Evolutionary conservation across 2,113 vertebrate species (phyloP).

Genomic region (Bothrops jararaca): DNA sequence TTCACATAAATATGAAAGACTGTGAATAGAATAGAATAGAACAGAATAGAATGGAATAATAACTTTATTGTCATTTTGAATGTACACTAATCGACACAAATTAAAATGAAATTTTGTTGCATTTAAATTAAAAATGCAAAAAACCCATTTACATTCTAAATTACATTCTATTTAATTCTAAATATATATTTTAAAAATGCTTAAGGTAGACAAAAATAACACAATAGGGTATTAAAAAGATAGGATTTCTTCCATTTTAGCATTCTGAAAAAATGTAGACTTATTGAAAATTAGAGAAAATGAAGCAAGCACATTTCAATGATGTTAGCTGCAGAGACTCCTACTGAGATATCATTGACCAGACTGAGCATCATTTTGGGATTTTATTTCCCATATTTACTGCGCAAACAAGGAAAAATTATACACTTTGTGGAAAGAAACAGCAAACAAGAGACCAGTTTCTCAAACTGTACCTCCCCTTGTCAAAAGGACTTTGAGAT

Average conservation of each 20-base stretch:
- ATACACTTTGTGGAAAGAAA: neutral
- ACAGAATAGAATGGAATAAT: too few relatives aligned
- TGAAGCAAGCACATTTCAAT: neutral
- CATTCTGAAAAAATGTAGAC: neutral
- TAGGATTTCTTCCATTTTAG: neutral
- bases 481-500: accelerated
- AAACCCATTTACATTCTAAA: neutral
- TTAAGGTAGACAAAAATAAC: neutral
- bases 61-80: too few relatives aligned
- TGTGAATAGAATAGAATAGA: neutral
- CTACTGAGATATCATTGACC: neutral
- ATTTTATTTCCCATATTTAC: neutral
- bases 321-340: neutral
- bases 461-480: neutral
- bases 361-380: neutral
- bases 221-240: neutral
- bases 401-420: neutral
- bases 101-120: too few relatives aligned
- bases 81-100: too few relatives aligned
- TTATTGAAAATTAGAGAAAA: neutral
- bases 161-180: neutral
- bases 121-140: neutral
- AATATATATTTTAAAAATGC: neutral
- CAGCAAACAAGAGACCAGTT: neutral
- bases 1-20: neutral